Evolutionary conservation across 2,113 vertebrate species (phyloP).

Genomic region (Notothenia rossii): DNA sequence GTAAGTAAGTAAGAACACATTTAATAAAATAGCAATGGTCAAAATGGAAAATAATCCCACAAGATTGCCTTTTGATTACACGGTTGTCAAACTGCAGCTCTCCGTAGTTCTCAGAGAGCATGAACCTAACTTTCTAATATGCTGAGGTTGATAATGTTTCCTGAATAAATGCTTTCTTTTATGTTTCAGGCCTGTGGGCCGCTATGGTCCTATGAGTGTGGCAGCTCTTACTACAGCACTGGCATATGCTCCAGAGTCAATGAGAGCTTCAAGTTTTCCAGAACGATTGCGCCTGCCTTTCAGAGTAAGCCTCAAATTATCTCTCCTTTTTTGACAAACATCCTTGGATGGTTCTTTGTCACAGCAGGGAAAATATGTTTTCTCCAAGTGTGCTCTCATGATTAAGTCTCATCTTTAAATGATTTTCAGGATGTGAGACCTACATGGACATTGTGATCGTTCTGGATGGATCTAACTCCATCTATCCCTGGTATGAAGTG

Average conservation of each 20-base stretch:
- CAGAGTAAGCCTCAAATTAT: conserved; percentile 85
- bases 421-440: conserved; percentile 92
- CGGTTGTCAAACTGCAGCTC: conserved; percentile 3
- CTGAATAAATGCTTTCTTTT: conserved; percentile 34
- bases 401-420: conserved; percentile 7
- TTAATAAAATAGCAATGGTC: conserved; percentile 34
- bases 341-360: background rate
- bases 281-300: conserved; percentile 93
- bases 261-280: conserved; percentile 94
- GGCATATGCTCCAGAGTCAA: conserved; percentile 96
- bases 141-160: conserved; percentile 18
- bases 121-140: conserved; percentile 20
- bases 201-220: conserved; percentile 97
- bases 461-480: conserved; percentile 98
- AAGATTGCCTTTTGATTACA: conserved; percentile 58
- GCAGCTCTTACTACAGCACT: conserved; percentile 97
- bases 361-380: conserved; percentile 24
- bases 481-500: conserved; percentile 98
- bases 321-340: conserved; percentile 1
- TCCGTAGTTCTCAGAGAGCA: conserved; percentile 15
- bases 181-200: conserved; percentile 93
- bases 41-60: conserved; percentile 29
- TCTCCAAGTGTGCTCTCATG: background rate
- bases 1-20: conserved; percentile 18
- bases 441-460: conserved; percentile 99